Percentiles rank a stretch among this genome's conserved stretches.
Conservation (phyloP, 1,140 invertebrate species). For the Calliphora vicina region DNA sequence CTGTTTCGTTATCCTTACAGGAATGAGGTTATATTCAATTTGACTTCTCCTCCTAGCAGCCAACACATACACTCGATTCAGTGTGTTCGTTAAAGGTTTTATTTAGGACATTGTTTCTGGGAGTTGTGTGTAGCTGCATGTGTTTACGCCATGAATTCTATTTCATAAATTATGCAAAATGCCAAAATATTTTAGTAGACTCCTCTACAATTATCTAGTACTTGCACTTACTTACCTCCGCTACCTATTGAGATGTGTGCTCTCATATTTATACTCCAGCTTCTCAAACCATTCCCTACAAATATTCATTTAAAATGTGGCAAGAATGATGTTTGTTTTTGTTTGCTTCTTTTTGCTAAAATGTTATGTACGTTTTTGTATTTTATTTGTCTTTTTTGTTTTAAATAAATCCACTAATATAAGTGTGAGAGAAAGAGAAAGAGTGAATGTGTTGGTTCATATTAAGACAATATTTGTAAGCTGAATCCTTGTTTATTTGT, state of each 20-base stretch:
- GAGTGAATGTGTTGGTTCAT: neutral
- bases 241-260: neutral
- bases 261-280: neutral
- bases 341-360: slow-evolving; percentile 16
- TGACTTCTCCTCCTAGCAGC: no score
- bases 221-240: neutral
- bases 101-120: neutral
- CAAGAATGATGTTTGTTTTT: neutral
- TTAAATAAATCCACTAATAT: no score
- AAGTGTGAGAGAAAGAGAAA: no score
- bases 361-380: slow-evolving; percentile 7
- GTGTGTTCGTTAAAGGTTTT: no score
- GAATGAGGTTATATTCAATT: neutral
- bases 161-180: slow-evolving; percentile 33
- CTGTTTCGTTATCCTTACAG: neutral
- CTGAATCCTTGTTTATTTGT: neutral
- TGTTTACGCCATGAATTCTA: slow-evolving; percentile 20
- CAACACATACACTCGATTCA: no score
- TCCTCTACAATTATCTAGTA: neutral
- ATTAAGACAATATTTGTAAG: slow-evolving; percentile 30
- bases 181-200: slow-evolving; percentile 7
- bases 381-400: neutral
- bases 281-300: neutral
- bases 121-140: neutral
- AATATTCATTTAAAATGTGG: neutral